A percentile compares a stretch with the other conserved stretches of the same genome.
Evolutionary conservation across 2,888 invertebrate genomes (phyloP).

Genomic region (Epsilonema sp.): DNA sequence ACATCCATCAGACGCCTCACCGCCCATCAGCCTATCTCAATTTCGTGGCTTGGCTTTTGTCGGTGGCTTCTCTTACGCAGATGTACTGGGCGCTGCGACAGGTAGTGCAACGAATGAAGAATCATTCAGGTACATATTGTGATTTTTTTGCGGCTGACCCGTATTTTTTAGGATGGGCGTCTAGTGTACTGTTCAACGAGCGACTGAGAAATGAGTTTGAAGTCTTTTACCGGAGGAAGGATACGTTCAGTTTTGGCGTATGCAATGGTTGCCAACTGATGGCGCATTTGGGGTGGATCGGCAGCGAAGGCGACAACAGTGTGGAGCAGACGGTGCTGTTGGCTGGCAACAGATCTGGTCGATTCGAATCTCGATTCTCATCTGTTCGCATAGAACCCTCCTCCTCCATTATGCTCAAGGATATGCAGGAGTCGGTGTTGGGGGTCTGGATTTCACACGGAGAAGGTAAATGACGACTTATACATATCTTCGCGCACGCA

Average conservation of each 20-base stretch:
- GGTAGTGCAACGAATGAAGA: too few relatives aligned
- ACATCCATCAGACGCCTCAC: too few relatives aligned
- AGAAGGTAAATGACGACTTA: too few relatives aligned
- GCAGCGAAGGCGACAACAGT: constrained; percentile 5
- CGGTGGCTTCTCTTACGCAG: constrained; percentile 96
- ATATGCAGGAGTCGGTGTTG: constrained; percentile 68
- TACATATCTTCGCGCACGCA: too few relatives aligned
- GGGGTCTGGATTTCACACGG: constrained; percentile 94
- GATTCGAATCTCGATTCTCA: constrained; percentile 62
- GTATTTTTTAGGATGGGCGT: constrained; percentile 72
- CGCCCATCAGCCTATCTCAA: constrained; percentile 6
- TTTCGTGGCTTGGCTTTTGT: constrained; percentile 68
- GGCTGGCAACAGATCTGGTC: constrained; percentile 65
- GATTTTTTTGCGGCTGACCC: too few relatives aligned
- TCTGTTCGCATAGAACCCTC: constrained; percentile 51
- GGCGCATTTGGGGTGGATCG: constrained; percentile 73
- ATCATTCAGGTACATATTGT: too few relatives aligned
- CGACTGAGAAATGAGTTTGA: constrained; percentile 53
- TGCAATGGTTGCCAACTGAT: constrained; percentile 96
- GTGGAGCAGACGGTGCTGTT: constrained; percentile 32
- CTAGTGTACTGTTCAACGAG: constrained; percentile 60
- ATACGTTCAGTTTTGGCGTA: constrained; percentile 88
- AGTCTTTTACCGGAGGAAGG: constrained; percentile 44
- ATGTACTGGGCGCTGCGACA: constrained; percentile 89
- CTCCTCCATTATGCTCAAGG: constrained; percentile 57